Base-by-base conservation (phyloP, 2,113 vertebrate genomes). In the Corythornis cristatus region DNA sequence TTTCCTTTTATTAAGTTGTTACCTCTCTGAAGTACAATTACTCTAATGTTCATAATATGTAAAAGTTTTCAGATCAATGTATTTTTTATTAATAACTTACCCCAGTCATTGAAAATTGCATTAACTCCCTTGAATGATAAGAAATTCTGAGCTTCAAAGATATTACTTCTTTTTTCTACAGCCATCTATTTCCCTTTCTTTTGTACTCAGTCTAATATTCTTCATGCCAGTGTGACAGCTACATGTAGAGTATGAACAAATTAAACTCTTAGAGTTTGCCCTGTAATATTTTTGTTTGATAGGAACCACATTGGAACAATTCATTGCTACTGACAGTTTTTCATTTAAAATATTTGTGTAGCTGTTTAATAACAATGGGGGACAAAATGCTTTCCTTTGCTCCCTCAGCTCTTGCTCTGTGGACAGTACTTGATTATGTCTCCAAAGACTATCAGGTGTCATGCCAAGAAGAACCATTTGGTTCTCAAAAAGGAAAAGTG, bases 41-140 rank as follows among this genome's bases (percentile, higher is more conserved):
- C 71, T 91, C 3, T 2, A 35, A 66, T 72, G 17, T 51, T 84
- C 73, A 40, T 35, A 70, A 56, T 19, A 43, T 12, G 45, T 43
- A 65, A 23, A 62, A 64, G 73, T 88, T 84, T 88, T 80, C 60
- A 88, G 68, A 89, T 91, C 50, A 20, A 50, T 73, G 45, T 29
- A 46, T 71, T 96, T 95, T 91, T 83, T 80, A 89, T 86, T 76
- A 93, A 87, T 89, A 92, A 61, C 25, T 75, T n/a, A 23, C 37
- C 25, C 56, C 31, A 78, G 76, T 25, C 53, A 50, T 53, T 77
- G 66, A 29, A 90, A 91, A 75, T 72, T 88, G 50, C 15, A 93
- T 86, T 77, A 93, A 62, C 11, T 73, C 33, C 61, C 45, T n/a
- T 58, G 64, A 67, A 80, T 57, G 29, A 93, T 72, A 90, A 48